Conservation (phyloP, 2,113 vertebrate species). For the Cyphomyrus discorhynchus region DNA sequence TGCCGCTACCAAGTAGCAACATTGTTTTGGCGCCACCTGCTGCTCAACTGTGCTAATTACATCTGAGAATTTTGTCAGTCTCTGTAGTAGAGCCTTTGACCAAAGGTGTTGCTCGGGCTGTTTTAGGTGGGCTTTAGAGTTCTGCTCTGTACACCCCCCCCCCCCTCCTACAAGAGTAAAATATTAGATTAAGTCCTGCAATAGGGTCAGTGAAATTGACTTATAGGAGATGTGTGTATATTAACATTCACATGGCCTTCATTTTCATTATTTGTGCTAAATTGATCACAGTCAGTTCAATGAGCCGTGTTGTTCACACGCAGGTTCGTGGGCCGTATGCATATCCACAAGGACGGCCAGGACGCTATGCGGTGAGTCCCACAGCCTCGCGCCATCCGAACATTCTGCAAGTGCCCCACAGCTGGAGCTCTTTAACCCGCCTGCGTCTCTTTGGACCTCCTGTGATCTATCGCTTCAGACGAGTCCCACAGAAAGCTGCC, state of each 20-base stretch:
- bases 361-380: constrained; percentile 71
- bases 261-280: not conserved
- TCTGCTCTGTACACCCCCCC: not conserved
- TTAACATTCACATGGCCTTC: not conserved
- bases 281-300: not conserved
- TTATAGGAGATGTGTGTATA: not conserved
- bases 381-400: constrained; percentile 1
- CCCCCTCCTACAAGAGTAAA: not conserved
- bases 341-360: constrained; percentile 67
- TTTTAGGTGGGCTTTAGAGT: not conserved
- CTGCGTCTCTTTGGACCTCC: constrained; percentile 43
- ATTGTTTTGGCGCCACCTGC: constrained; percentile 10
- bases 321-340: constrained; percentile 90
- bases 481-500: constrained; percentile 49
- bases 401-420: constrained; percentile 7
- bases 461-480: constrained; percentile 45
- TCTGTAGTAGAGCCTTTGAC: not conserved
- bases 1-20: not conserved
- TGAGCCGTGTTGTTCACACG: constrained; percentile 2
- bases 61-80: not conserved
- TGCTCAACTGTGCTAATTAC: not conserved
- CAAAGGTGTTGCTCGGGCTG: not conserved
- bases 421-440: constrained; percentile 36
- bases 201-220: not conserved
- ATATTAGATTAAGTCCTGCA: not conserved